Conservation (phyloP, 2,113 vertebrate genomes). For the Octodon degus region DNA sequence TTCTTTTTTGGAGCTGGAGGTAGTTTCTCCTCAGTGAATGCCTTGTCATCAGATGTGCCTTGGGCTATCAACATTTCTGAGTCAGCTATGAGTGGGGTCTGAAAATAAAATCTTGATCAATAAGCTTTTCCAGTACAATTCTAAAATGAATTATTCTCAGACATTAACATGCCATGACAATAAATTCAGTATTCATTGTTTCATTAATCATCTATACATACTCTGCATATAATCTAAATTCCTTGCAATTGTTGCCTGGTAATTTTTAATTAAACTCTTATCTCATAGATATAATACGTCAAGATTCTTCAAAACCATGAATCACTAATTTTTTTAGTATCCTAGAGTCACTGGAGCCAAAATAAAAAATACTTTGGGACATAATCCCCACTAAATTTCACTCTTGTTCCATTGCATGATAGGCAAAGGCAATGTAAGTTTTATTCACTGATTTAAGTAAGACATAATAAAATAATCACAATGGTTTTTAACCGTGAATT, state of each 20-base stretch:
- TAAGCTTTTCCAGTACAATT: background rate
- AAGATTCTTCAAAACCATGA: constrained; percentile 30
- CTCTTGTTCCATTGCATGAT: background rate
- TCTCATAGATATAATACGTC: background rate
- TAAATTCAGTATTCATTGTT: background rate
- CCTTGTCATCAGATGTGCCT: constrained; percentile 71
- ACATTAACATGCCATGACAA: background rate
- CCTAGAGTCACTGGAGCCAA: constrained; percentile 4
- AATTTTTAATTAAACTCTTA: background rate
- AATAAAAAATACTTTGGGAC: background rate
- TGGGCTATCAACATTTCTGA: constrained; percentile 80
- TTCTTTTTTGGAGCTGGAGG: constrained; percentile 67
- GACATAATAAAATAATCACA: background rate
- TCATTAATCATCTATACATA: background rate
- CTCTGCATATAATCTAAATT: constrained; percentile 23
- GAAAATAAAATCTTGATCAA: constrained; percentile 17
- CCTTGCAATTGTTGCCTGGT: constrained; percentile 50
- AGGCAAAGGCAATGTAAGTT: background rate
- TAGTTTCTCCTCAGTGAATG: constrained; percentile 75
- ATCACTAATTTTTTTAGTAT: background rate
- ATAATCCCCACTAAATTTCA: background rate
- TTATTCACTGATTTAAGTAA: background rate
- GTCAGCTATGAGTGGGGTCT: constrained; percentile 80
- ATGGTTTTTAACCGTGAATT: background rate
- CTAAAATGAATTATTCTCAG: constrained; percentile 40